phyloP scores from a whole-genome alignment of 2,888 invertebrate species.

The Cheilosia impressa region DNA sequence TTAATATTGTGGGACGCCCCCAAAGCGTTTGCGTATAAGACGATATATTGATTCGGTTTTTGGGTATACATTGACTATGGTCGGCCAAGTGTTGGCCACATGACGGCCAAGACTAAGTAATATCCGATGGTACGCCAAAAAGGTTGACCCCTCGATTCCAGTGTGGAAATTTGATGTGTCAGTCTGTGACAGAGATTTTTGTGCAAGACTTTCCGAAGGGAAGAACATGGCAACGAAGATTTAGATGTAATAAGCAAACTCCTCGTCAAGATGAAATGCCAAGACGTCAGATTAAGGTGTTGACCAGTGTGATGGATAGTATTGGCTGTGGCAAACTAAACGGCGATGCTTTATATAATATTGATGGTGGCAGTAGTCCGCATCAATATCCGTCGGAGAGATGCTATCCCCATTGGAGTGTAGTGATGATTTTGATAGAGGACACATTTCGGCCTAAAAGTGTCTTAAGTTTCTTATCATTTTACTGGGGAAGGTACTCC shows the following conservation, averaged over 20 bases:
- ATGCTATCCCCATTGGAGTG: no score
- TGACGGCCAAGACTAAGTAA: slow-evolving; percentile 72
- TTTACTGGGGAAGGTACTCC: no score
- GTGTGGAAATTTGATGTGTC: slow-evolving; percentile 53
- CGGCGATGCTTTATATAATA: no score
- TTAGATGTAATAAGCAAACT: slow-evolving; percentile 49
- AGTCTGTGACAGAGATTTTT: slow-evolving; percentile 62
- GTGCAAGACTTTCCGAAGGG: background rate
- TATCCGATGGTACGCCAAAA: slow-evolving; percentile 64
- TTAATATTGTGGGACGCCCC: slow-evolving; percentile 62
- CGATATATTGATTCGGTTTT: slow-evolving; percentile 36
- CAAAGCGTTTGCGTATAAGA: slow-evolving; percentile 14
- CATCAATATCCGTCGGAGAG: no score
- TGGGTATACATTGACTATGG: slow-evolving; percentile 13
- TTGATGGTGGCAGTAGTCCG: no score
- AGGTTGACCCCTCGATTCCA: background rate
- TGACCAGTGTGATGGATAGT: slow-evolving; percentile 51
- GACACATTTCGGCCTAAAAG: no score
- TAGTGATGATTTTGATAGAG: no score
- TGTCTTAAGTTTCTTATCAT: no score
- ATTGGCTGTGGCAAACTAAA: background rate
- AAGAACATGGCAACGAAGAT: background rate
- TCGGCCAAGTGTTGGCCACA: slow-evolving; percentile 72
- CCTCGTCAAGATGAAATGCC: slow-evolving; percentile 64
- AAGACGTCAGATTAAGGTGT: slow-evolving; percentile 68